A percentile compares a stretch with the other conserved stretches of the same genome.
phyloP scores from a whole-genome alignment of 1,140 invertebrate species.

The Leptonema lineaticorne region DNA sequence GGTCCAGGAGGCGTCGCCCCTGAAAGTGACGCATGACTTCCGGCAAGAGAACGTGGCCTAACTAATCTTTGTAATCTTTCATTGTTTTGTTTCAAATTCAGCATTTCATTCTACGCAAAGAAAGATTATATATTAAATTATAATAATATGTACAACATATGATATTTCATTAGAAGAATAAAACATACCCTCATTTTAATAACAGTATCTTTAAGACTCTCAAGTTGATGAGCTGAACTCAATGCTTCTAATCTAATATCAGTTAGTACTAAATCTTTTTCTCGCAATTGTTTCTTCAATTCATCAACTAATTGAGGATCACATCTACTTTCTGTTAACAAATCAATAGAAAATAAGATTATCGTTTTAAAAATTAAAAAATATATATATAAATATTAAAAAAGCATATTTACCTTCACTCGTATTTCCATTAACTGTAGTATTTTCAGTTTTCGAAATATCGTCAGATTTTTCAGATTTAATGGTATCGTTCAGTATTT shows the following conservation, averaged over 20 bases:
- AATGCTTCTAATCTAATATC: constrained; percentile 95
- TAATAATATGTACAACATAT: too few species aligned
- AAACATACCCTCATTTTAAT: constrained; percentile 87
- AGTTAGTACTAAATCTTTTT: constrained; percentile 94
- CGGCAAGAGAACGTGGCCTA: constrained; percentile 76
- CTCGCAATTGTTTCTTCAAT: constrained; percentile 87
- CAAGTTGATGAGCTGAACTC: constrained; percentile 93
- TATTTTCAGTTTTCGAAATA: constrained; percentile 44
- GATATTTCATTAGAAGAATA: neutral
- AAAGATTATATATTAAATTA: constrained; percentile 31
- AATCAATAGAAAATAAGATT: neutral
- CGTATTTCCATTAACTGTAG: neutral
- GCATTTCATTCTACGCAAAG: constrained; percentile 87
- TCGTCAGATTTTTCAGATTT: constrained; percentile 43
- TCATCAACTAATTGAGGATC: constrained; percentile 71
- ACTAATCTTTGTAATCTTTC: constrained; percentile 88
- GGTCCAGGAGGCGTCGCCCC: constrained; percentile 52
- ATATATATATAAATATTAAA: too few species aligned
- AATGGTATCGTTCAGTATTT: constrained; percentile 48
- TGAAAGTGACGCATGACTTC: constrained; percentile 72
- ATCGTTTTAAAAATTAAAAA: too few species aligned
- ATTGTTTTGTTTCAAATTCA: constrained; percentile 94
- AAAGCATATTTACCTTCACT: constrained; percentile 31
- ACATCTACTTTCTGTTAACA: constrained; percentile 11
- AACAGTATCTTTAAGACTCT: constrained; percentile 93